A percentile compares a stretch with the other conserved stretches of the same genome.
Evolutionary conservation across 2,888 invertebrate genomes (phyloP).

Genomic region (Seira sanloemensis): DNA sequence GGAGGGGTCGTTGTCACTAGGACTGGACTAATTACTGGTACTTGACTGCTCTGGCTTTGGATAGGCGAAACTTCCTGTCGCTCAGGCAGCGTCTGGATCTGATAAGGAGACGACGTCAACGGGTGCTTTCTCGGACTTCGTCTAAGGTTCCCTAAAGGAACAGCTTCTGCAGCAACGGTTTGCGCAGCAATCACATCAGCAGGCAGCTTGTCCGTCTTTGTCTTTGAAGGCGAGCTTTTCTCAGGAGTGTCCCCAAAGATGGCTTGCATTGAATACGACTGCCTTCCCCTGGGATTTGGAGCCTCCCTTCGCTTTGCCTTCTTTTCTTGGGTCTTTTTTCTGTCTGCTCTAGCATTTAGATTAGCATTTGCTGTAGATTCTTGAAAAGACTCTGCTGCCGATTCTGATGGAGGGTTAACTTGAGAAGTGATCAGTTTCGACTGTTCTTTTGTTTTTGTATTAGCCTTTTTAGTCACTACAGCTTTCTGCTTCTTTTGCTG

Average conservation of each 20-base stretch:
- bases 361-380: too few relatives aligned
- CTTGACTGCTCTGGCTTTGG: too few relatives aligned
- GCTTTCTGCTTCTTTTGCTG: too few relatives aligned
- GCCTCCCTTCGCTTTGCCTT: neutral
- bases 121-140: slow-evolving; percentile 28
- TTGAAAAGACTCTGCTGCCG: too few relatives aligned
- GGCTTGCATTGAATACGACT: too few relatives aligned
- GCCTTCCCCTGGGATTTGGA: neutral
- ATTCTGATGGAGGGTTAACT: too few relatives aligned
- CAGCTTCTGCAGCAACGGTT: slow-evolving; percentile 30
- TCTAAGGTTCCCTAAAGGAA: slow-evolving; percentile 30
- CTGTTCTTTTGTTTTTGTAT: too few relatives aligned
- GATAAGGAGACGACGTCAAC: neutral
- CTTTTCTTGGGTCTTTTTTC: too few relatives aligned
- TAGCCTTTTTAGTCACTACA: too few relatives aligned
- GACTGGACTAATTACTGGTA: too few relatives aligned
- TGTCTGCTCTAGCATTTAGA: too few relatives aligned
- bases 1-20: neutral
- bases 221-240: slow-evolving; percentile 11
- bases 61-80: neutral
- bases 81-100: neutral
- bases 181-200: slow-evolving; percentile 40
- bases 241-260: slow-evolving; percentile 39
- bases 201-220: neutral
- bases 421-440: too few relatives aligned